Evolutionary conservation across 1,140 invertebrate genomes (phyloP).

Genomic region (Archegozetes longisetosus): DNA sequence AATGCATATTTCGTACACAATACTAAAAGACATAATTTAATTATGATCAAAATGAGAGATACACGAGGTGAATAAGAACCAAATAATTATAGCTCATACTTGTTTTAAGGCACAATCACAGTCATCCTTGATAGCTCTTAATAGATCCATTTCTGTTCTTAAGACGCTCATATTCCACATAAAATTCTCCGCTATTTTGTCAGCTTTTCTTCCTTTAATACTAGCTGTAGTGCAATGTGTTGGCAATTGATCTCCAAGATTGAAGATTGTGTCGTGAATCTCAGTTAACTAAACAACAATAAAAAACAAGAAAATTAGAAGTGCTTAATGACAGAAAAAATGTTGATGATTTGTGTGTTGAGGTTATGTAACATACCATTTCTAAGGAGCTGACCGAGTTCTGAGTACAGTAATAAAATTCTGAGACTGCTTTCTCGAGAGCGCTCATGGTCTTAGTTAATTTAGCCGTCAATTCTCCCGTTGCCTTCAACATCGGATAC

Average conservation of each 20-base stretch:
- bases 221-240: slow-evolving; percentile 6
- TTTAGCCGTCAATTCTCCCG: slow-evolving; percentile 10
- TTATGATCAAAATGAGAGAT: too few species aligned
- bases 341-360: neutral
- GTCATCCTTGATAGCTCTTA: slow-evolving; percentile 18
- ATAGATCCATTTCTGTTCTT: slow-evolving; percentile 19
- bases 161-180: slow-evolving; percentile 23
- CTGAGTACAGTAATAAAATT: slow-evolving; percentile 27
- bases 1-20: too few species aligned
- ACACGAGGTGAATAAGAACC: neutral
- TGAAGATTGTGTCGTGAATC: slow-evolving; percentile 14
- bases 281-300: slow-evolving; percentile 16
- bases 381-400: slow-evolving; percentile 27
- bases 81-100: slow-evolving; percentile 8
- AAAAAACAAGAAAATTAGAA: slow-evolving; percentile 1
- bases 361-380: slow-evolving; percentile 25
- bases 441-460: slow-evolving; percentile 18
- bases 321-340: neutral
- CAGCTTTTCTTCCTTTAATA: slow-evolving; percentile 20
- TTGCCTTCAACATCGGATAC: slow-evolving; percentile 1
- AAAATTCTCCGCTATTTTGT: slow-evolving; percentile 22
- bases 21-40: too few species aligned
- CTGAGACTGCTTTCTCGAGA: slow-evolving; percentile 23
- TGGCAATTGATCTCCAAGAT: slow-evolving; percentile 10
- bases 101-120: slow-evolving; percentile 19